A percentile compares a stretch with the other conserved stretches of the same genome.
These are phyloP conservation scores for Synergus gifuensis DNA, from an alignment of 2,888 invertebrate species.

Conservation along the genomic window DNA sequence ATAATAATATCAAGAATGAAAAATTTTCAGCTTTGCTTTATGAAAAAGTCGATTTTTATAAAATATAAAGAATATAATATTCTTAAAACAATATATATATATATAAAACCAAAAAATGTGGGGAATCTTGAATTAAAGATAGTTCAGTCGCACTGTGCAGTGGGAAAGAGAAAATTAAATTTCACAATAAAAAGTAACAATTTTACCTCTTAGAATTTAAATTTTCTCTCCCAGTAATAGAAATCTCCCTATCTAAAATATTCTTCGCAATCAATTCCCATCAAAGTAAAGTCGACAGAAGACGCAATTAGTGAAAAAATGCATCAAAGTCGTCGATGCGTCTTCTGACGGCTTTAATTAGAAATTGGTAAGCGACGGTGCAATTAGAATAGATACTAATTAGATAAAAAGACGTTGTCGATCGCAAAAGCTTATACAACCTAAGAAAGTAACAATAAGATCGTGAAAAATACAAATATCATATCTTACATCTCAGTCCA, in stretches of 20 bases:
- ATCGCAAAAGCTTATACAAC: slow-evolving; percentile 35
- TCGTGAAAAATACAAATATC: slow-evolving; percentile 39
- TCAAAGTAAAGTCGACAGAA: slow-evolving; percentile 2
- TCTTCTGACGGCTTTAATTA: slow-evolving; percentile 3
- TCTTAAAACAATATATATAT: too few relatives aligned
- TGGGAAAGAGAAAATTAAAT: slow-evolving; percentile 11
- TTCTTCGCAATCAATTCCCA: neutral
- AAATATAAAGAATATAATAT: too few relatives aligned
- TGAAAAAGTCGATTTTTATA: too few relatives aligned
- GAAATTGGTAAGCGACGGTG: slow-evolving; percentile 1
- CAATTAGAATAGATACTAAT: slow-evolving; percentile 4
- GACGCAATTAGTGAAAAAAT: slow-evolving; percentile 8
- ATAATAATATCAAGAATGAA: too few relatives aligned
- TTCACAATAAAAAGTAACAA: neutral
- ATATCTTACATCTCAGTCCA: slow-evolving; percentile 40
- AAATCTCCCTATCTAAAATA: slow-evolving; percentile 31
- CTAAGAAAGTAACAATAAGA: slow-evolving; percentile 33
- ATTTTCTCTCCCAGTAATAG: neutral
- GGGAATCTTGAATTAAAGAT: too few relatives aligned
- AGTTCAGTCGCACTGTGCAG: too few relatives aligned
- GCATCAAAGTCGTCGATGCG: neutral
- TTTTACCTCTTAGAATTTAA: neutral
- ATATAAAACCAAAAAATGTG: too few relatives aligned
- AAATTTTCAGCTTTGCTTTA: too few relatives aligned
- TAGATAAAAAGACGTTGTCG: slow-evolving; percentile 20